Base-by-base conservation (phyloP, 2,113 vertebrate species). In the Forbesichthys agassizii region DNA sequence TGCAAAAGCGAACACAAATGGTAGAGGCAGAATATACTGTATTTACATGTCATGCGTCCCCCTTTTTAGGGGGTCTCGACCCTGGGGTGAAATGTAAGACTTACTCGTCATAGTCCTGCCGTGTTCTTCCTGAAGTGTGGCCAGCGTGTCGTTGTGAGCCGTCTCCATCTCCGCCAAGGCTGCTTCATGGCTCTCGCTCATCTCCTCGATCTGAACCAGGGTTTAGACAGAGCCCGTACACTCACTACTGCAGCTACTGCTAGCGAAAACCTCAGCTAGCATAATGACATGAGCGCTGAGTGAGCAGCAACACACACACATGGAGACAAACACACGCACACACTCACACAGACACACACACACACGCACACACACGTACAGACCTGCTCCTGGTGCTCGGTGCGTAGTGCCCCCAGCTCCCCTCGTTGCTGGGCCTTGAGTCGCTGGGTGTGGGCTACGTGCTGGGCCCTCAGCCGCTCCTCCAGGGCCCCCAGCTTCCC, bases 41-140 rank as follows among this genome's bases (percentile, higher is more conserved):
- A 42, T 42, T 6, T 42, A 42, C 36, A 42, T 42, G 7, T 42
- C 36, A 42, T 42, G 36, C 7, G 5, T 1, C 36, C 36, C 36
- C 36, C 27, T 2, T 27, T 27, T 42, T 42, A 42, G 5, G 55
- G n/a, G 7, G 18, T 10, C 13, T 11, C 20, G 20, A 18, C 55
- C 11, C 14, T 57, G 55, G 9, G 11, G n/a, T 33, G 5, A 16
- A 9, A 8, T 64, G 33, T 36, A 18, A 6, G 1, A 8, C 87
- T 75, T 90, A 99, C 97, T 96, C 91, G 93, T 94, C 74, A 98
- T 89, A 61, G 93, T 95, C 81, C 88, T 89, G 64, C 93, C 92
- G 0, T 97, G 95, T 74, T 96, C 94, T 57, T 96, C 95, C 84
- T 94, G 93, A 76, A 98, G 92, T 18, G 92, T 90, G 0, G 89